phyloP scores from a whole-genome alignment of 2,888 invertebrate genomes.

The Piscicola geometra region DNA sequence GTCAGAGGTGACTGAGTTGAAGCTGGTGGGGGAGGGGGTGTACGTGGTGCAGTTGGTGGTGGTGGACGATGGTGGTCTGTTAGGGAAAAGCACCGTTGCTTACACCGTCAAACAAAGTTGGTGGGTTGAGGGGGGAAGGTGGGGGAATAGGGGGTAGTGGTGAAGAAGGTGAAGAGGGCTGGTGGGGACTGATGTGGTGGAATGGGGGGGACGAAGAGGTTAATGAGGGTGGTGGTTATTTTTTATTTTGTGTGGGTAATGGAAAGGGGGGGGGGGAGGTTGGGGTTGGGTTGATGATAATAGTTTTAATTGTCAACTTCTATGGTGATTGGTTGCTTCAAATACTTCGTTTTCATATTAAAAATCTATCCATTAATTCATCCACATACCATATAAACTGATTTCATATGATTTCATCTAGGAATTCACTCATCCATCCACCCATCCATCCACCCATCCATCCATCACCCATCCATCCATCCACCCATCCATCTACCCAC shows the following conservation, averaged over 20 bases:
- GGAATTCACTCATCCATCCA: no score
- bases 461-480: no score
- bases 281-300: neutral
- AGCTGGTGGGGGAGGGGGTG: conserved; percentile 64
- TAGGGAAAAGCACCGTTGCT: conserved; percentile 75
- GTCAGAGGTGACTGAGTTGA: neutral
- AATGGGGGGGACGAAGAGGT: neutral
- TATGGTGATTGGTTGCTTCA: no score
- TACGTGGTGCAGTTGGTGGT: conserved; percentile 73
- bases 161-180: neutral
- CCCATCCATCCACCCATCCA: no score
- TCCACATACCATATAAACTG: no score
- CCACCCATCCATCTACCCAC: no score
- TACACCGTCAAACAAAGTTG: conserved; percentile 73
- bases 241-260: neutral
- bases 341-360: no score
- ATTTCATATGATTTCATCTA: no score
- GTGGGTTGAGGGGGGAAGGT: conserved; percentile 56
- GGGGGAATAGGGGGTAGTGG: neutral
- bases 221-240: neutral
- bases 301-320: no score
- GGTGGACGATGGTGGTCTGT: conserved; percentile 78
- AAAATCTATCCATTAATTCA: no score
- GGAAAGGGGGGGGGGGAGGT: neutral
- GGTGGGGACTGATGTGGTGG: neutral